phyloP scores from a whole-genome alignment of 2,797 vertebrate genomes.

The Masticophis lateralis region DNA sequence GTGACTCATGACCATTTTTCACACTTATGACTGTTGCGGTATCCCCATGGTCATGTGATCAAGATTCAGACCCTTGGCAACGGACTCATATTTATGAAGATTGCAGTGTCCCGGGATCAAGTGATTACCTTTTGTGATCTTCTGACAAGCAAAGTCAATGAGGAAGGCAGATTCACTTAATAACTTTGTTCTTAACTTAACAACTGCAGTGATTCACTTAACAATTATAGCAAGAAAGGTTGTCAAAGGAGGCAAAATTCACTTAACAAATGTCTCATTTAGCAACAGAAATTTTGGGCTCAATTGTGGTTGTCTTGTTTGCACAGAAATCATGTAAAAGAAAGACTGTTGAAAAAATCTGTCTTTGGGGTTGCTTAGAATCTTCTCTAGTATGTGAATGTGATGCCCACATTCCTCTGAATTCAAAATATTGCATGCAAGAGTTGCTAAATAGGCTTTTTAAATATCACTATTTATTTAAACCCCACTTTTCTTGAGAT shows the following conservation, averaged over 20 bases:
- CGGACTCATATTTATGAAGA: too few relatives aligned
- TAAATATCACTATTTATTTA: neutral
- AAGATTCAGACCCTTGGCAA: neutral
- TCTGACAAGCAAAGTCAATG: neutral
- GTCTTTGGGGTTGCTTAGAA: neutral
- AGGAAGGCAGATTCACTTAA: neutral
- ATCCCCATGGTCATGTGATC: neutral
- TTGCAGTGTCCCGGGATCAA: neutral
- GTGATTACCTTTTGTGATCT: neutral
- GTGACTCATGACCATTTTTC: neutral
- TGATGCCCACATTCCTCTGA: neutral
- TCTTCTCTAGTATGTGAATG: neutral
- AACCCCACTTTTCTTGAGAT: neutral
- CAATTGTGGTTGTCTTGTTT: neutral
- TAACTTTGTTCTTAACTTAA: neutral
- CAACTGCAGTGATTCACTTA: neutral
- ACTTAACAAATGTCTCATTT: neutral
- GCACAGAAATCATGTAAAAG: neutral
- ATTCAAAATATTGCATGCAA: neutral
- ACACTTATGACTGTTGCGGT: neutral
- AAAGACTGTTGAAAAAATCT: neutral
- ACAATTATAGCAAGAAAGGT: neutral
- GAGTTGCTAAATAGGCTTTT: neutral
- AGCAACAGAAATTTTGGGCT: neutral
- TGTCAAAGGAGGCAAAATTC: neutral